Base-by-base conservation (phyloP, 1,140 invertebrate species). In the Microplitis mediator region DNA sequence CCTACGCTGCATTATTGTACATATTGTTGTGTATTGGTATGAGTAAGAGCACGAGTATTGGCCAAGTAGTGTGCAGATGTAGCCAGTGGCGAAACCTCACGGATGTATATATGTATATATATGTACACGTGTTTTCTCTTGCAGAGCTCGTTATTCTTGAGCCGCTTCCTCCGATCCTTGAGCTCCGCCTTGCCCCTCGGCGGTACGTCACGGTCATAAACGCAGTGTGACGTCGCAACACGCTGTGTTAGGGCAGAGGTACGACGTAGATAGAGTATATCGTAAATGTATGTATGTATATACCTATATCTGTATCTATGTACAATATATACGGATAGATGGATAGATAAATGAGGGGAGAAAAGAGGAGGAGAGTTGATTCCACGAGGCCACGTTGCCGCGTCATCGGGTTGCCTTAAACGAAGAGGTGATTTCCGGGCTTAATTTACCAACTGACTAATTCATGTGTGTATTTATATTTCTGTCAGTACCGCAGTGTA, bases 131-230 rank as follows among this genome's bases (percentile, higher is more conserved):
- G 65, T 67, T 67, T 67, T 67, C 39, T 67, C 45, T 65, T 23
- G n/a, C 50, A 31, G 50, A 39, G 65, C 65, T 67, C 65, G 65
- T 67, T 67, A 67, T 67, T 67, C 65, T 67, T 67, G 45, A 23
- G 16, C 34, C 50, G 65, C 39, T 23, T 52, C n/a, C 16, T 67
- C 11, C 16, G 65, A 31, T 50, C 65, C 45, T 67, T 67, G 14
- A 39, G 16, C 65, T n/a, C 31, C 62, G 14, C 62, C 16, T 23
- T 14, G 5, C 14, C 39, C 14, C 62, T 6, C 36, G 39, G 31
- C 51, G 11, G 50, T 67, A 32, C 65, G 65, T 67, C 65, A 67
- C 16, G 65, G 65, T 67, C 65, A 67, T 67, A 67, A 67, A 52
- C 51, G 65, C 65, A 67, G 65, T 67, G 65, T 54, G 65, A 67